phyloP scores from a whole-genome alignment of 2,113 vertebrate species.

The Puffinus mauretanicus region DNA sequence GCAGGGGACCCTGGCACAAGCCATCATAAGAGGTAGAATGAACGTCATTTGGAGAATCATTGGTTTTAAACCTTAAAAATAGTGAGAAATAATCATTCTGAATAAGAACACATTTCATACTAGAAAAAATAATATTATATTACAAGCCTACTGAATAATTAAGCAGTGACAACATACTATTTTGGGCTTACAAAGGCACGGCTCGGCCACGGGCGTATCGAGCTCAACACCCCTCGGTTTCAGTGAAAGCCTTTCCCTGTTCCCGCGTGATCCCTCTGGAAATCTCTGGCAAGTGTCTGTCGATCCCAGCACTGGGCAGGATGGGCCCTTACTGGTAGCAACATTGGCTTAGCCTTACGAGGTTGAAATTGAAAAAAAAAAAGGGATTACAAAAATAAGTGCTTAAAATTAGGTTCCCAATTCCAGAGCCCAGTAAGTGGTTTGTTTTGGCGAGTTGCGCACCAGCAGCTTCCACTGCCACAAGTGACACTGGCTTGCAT shows the following conservation, averaged over 20 bases:
- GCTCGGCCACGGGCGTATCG: fast-evolving
- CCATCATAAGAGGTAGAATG: neutral
- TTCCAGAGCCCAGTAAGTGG: neutral
- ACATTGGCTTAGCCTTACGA: neutral
- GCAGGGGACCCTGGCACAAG: neutral
- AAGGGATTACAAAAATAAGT: neutral
- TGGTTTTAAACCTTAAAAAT: neutral
- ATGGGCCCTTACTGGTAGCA: too few species aligned
- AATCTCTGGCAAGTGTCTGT: too few species aligned
- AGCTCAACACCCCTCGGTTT: too few species aligned
- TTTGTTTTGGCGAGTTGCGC: neutral
- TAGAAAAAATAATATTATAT: neutral
- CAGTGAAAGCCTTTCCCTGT: neutral
- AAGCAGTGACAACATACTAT: neutral
- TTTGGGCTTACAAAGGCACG: neutral
- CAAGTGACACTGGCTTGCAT: neutral
- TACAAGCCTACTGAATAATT: neutral
- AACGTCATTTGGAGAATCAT: neutral
- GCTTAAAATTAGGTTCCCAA: neutral
- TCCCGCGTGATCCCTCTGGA: neutral
- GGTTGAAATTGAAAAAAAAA: neutral
- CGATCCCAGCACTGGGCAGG: neutral
- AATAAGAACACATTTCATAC: fast-evolving
- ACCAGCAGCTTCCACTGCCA: neutral
- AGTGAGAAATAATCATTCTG: neutral